Base-by-base conservation (phyloP, 1,140 invertebrate species). In the Lethocerus indicus region DNA sequence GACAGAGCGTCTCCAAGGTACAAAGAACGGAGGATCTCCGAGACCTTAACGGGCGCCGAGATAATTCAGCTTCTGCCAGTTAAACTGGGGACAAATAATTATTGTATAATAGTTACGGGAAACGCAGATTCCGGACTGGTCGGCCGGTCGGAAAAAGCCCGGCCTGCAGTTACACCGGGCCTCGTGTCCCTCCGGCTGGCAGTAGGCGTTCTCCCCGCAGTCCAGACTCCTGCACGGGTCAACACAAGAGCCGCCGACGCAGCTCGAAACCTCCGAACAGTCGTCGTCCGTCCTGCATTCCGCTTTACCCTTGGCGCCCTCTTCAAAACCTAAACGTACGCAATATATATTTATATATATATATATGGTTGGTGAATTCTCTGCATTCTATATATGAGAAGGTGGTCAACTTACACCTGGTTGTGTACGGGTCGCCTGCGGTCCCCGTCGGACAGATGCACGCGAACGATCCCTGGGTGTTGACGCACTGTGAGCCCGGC, bases 101-200 rank as follows among this genome's bases (percentile, higher is more conserved):
- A n/a, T n/a, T n/a, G n/a, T n/a, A n/a, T n/a, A n/a, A n/a, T 29
- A 39, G 13, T 74, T 65, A 82, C 81, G 73, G 16, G 83, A 87
- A 27, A 87, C 75, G 54, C 86, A 88, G 66, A 83, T 77, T 46
- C 82, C 83, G 49, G 75, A 75, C 35, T 73, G 69, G 42, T 76
- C 78, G n/a, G n/a, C n/a, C n/a, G n/a, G n/a, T 64, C 87, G 80
- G 1, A 71, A 74, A 60, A 77, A 92, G 21, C 88, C 88, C 29
- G 84, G 75, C 41, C 77, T 72, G 61, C 88, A 93, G 52, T 82
- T 73, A 62, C 88, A 93, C 79, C 82, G 86, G 3, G 85, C 83
- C 1, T 81, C 82, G 62, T 93, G 87, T 56, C 87, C 81, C 53
- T 88, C 81, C 0, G 86, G 77, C 66, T 87, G 83, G 63, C 88